Base-by-base conservation (phyloP, 2,113 vertebrate species). In the Sceloporus tristichus region DNA sequence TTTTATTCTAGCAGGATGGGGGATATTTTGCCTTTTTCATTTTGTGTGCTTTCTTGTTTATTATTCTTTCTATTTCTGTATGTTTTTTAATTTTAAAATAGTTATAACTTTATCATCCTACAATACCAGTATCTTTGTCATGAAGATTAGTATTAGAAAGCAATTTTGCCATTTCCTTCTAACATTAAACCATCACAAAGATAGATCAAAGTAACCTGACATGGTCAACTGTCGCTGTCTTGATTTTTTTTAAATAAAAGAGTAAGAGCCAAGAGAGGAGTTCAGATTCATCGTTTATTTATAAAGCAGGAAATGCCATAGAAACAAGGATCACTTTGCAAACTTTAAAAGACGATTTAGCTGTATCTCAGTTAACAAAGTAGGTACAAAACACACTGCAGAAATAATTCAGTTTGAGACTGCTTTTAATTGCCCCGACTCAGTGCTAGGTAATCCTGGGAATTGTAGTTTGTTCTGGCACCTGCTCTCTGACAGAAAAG, bases 101-200 rank as follows among this genome's bases (percentile, higher is more conserved):
- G 18, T 21, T 5, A 6, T 5, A 21, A 4, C 23, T 66, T 66
- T 66, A 66, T 21, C 65, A 66, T 66, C 65, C 23, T 14, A 19
- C 23, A 21, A 66, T 21, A 66, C 18, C 65, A 66, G 65, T 18
- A 48, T 48, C 42, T 48, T 48, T 48, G 42, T 48, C 42, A 48
- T 48, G 42, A 48, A 48, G 42, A 5, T 48, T 48, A 48, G 6
- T 48, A 48, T 48, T 48, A 48, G 42, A 48, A 48, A 48, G 42
- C 3, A 48, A 48, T 48, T 48, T 48, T 48, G 42, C 3, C 42
- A 88, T 78, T 84, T 84, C 87, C 86, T 65, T 92, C 83, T 82
- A 54, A 54, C 68, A 86, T 70, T 75, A 88, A 91, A 92, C 84
- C 54, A 81, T 70, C 91, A 95, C 94, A 4, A 0, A 54, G 90